A percentile compares a stretch with the other conserved stretches of the same genome.
Evolutionary conservation across 2,113 vertebrate genomes (phyloP).

Genomic region (Egretta garzetta): DNA sequence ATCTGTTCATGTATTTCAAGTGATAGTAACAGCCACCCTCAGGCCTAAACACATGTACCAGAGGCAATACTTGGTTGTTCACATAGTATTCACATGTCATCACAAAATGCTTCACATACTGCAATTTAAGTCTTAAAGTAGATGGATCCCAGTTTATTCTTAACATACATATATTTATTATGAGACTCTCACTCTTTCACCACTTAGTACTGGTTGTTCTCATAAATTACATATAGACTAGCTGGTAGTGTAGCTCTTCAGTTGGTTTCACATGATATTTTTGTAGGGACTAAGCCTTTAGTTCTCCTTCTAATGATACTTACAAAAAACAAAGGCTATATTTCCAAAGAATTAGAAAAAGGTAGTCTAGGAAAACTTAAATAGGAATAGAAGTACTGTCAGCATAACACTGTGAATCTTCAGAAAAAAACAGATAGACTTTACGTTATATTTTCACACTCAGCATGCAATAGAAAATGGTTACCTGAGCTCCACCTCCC

Average conservation of each 20-base stretch:
- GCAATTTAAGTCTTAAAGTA: background rate
- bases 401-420: background rate
- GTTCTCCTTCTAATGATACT: background rate
- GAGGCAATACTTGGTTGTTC: background rate
- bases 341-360: background rate
- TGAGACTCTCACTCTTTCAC: background rate
- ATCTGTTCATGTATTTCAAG: background rate
- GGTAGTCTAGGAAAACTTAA: background rate
- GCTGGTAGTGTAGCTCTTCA: background rate
- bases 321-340: background rate
- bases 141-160: background rate
- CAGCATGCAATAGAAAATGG: background rate
- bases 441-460: background rate
- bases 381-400: background rate
- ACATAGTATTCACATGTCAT: background rate
- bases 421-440: background rate
- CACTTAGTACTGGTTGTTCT: background rate
- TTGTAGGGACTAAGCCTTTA: background rate
- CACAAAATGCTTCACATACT: background rate
- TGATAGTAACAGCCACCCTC: background rate
- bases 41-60: background rate
- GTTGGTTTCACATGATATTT: background rate
- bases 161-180: accelerated
- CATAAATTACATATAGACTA: background rate
- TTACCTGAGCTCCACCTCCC: background rate